Conservation (phyloP, 2,888 invertebrate genomes). For the Chymomyza amoena region DNA sequence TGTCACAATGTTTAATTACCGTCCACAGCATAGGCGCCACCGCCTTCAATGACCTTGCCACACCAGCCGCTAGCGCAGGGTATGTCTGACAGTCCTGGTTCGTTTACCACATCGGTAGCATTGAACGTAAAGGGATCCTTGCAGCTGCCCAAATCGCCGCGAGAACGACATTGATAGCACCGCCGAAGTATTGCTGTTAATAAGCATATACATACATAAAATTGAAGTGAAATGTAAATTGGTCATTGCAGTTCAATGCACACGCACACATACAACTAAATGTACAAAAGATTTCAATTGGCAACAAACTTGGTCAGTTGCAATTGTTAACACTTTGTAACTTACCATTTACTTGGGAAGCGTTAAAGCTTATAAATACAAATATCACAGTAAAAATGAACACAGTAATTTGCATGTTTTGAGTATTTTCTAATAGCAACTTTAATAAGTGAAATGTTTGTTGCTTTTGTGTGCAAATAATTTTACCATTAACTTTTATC, state of each 20-base stretch:
- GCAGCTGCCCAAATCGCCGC: conserved; percentile 92
- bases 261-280: conserved; percentile 22
- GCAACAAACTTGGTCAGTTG: conserved; percentile 27
- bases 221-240: conserved; percentile 16
- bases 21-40: conserved; percentile 87
- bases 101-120: conserved; percentile 85
- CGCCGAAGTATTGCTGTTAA: conserved; percentile 84
- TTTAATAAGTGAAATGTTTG: neutral
- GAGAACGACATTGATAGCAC: conserved; percentile 91
- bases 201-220: conserved; percentile 1
- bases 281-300: conserved; percentile 25
- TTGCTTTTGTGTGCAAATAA: neutral
- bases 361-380: conserved; percentile 41
- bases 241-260: conserved; percentile 26
- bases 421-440: neutral
- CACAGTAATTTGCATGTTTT: conserved; percentile 39
- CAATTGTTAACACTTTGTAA: conserved; percentile 28
- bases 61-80: conserved; percentile 94
- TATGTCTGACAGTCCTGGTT: conserved; percentile 86
- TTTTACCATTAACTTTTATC: neutral
- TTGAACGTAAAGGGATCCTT: conserved; percentile 92
- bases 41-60: conserved; percentile 91
- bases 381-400: conserved; percentile 54
- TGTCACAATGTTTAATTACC: conserved; percentile 80
- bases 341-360: conserved; percentile 55